Evolutionary conservation across 1,140 invertebrate species (phyloP).

Genomic region (Dendrolimus kikuchii): DNA sequence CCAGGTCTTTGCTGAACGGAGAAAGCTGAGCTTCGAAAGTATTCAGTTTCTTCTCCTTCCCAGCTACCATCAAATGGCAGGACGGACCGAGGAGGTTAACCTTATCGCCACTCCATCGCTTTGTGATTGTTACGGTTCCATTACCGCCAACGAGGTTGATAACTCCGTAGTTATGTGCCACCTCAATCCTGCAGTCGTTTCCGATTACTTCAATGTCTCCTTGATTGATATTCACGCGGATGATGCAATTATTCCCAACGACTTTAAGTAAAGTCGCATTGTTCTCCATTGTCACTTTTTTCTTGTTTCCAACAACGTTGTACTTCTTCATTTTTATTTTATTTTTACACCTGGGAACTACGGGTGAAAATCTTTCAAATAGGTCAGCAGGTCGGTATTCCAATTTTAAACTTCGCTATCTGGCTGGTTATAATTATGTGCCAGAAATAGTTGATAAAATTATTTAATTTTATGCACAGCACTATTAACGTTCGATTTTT

Average conservation of each 20-base stretch:
- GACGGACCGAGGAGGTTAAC: conserved; percentile 44
- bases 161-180: conserved; percentile 44
- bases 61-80: conserved; percentile 45
- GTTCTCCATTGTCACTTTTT: conserved; percentile 60
- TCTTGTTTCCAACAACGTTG: conserved; percentile 58
- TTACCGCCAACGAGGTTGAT: conserved; percentile 54
- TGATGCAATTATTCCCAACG: conserved; percentile 55
- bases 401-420: too few species aligned
- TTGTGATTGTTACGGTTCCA: conserved; percentile 39
- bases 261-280: conserved; percentile 48
- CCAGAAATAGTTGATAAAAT: too few species aligned
- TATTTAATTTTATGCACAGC: too few species aligned
- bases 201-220: conserved; percentile 62
- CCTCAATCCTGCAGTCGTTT: conserved; percentile 54
- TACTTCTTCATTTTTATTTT: conserved; percentile 56
- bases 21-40: conserved; percentile 54
- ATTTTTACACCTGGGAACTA: background rate
- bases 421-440: too few species aligned
- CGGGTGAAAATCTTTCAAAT: too few species aligned
- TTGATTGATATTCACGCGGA: conserved; percentile 41
- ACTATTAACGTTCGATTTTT: too few species aligned
- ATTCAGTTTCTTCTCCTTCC: conserved; percentile 39
- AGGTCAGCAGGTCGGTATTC: too few species aligned
- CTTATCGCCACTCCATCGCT: conserved; percentile 44
- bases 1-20: conserved; percentile 59